phyloP scores from a whole-genome alignment of 2,113 vertebrate genomes.

The Bagarius yarrelli region DNA sequence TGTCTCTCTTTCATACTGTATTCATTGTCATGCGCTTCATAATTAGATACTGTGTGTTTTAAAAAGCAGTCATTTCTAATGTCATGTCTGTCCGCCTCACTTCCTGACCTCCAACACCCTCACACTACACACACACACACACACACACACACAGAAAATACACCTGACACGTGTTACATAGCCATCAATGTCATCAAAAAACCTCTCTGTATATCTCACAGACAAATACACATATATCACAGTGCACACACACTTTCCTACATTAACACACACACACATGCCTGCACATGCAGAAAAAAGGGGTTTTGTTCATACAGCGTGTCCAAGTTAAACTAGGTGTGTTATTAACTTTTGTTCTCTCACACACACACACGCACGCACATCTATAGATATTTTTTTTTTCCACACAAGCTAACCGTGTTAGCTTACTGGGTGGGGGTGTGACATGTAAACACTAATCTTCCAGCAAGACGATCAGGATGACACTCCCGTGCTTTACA shows the following conservation, averaged over 20 bases:
- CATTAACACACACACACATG: neutral
- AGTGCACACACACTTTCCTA: neutral
- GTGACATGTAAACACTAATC: neutral
- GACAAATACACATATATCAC: neutral
- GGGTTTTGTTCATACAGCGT: neutral
- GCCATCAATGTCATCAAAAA: too few species aligned
- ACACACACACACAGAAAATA: neutral
- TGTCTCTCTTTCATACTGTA: too few species aligned
- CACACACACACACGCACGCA: neutral
- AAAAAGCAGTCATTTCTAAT: neutral
- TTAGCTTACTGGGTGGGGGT: neutral
- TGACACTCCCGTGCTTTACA: neutral
- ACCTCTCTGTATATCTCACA: too few species aligned
- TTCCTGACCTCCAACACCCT: neutral
- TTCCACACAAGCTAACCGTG: too few species aligned
- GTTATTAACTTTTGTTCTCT: too few species aligned
- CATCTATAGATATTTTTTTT: too few species aligned
- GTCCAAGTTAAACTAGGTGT: neutral
- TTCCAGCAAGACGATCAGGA: neutral
- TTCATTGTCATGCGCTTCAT: too few species aligned
- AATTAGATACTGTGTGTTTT: neutral
- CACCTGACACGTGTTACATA: too few species aligned
- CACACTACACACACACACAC: neutral
- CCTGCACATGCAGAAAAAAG: neutral
- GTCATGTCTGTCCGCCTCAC: neutral